These are phyloP conservation scores for Exephanes ischioxanthus DNA, from an alignment of 2,888 invertebrate genomes.

Conservation along the genomic window DNA sequence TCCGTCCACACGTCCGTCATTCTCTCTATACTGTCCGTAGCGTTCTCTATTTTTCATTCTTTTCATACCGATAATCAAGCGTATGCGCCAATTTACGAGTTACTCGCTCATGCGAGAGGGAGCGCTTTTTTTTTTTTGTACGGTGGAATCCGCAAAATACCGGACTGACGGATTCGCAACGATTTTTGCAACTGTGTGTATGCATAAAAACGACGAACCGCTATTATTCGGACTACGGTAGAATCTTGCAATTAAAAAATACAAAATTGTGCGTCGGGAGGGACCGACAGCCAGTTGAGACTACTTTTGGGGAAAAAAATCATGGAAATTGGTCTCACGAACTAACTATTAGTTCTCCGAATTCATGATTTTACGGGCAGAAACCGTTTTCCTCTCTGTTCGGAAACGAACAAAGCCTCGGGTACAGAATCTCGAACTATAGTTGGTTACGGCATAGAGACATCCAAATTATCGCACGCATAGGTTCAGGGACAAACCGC, in stretches of 20 bases:
- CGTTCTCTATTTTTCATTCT: conserved; percentile 60
- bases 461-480: conserved; percentile 25
- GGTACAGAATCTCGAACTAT: neutral
- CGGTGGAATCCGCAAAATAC: conserved; percentile 2
- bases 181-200: conserved; percentile 1
- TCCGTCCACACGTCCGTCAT: conserved; percentile 73
- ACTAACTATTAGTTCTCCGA: neutral
- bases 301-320: neutral
- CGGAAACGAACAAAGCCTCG: neutral
- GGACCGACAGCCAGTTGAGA: neutral
- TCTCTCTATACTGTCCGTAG: conserved; percentile 59
- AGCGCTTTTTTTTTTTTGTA: conserved; percentile 7
- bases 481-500: conserved; percentile 25
- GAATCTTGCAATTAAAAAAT: neutral
- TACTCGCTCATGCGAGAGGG: conserved; percentile 20
- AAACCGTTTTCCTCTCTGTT: neutral
- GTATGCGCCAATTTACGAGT: conserved; percentile 44
- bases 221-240: neutral
- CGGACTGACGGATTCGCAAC: conserved; percentile 10
- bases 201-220: neutral
- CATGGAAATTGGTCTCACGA: neutral
- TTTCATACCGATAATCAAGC: conserved; percentile 67
- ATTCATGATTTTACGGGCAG: neutral
- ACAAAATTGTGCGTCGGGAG: neutral
- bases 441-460: conserved; percentile 19